phyloP scores from a whole-genome alignment of 2,797 vertebrate species.

The Lepilemur ruficaudatus region DNA sequence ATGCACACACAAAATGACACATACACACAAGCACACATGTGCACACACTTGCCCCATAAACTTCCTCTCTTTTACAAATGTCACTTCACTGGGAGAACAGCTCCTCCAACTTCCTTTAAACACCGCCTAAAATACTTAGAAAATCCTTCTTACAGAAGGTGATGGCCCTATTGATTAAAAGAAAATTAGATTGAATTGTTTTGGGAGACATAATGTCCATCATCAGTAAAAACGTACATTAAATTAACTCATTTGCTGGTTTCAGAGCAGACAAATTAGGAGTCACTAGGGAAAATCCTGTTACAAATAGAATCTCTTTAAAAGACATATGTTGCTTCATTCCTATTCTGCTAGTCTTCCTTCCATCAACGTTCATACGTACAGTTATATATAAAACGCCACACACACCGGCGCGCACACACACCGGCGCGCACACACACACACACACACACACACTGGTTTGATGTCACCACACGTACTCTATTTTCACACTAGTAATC shows the following conservation, averaged over 20 bases:
- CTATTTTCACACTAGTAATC: constrained; percentile 66
- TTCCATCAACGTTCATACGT: neutral
- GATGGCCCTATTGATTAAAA: constrained; percentile 54
- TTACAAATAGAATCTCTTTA: neutral
- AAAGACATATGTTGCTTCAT: constrained; percentile 6
- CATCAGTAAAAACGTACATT: constrained; percentile 44
- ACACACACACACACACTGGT: neutral
- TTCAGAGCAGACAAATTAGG: constrained; percentile 56
- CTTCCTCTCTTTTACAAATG: neutral
- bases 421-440: too few species aligned
- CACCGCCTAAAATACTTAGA: constrained; percentile 33
- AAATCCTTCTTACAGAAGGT: constrained; percentile 48
- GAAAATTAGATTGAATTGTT: constrained; percentile 56
- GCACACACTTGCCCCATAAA: rapidly evolving
- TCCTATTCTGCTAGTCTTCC: neutral
- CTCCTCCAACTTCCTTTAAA: constrained; percentile 1
- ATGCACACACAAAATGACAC: neutral
- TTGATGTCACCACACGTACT: constrained; percentile 61
- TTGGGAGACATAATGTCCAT: constrained; percentile 68
- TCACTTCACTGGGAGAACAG: neutral
- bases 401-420: neutral
- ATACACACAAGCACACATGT: neutral
- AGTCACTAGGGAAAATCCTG: neutral
- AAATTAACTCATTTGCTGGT: constrained; percentile 56
- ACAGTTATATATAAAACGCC: neutral